Base-by-base conservation (phyloP, 2,113 vertebrate species). In the Pardalotus punctatus region DNA sequence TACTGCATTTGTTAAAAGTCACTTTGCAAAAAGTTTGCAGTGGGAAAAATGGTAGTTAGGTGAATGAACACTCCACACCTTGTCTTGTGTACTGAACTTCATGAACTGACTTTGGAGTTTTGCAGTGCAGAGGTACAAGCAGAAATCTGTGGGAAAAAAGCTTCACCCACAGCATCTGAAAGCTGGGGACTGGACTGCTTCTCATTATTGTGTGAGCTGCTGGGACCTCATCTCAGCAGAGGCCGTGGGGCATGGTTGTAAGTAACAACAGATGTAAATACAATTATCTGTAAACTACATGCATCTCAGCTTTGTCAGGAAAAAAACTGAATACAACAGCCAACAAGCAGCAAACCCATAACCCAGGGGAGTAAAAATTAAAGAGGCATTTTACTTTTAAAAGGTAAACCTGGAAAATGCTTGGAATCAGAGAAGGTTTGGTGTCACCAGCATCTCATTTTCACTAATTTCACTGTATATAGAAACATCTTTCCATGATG, bases 141-240 rank as follows among this genome's bases (percentile, higher is more conserved):
- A 65, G 5, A 70, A 62, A 54, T 36, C 12, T 62, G 15, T 19
- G 29, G 29, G 38, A 83, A 8, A 10, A 71, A 54, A 58, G 10
- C 6, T 76, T 71, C 1, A 3, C n/a, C 13, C 4, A 2, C 33
- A 47, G 9, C 0, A 0, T 13, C 3, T 70, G 42, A 71, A 77
- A 92, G 48, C 8, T 50, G 53, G 18, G 25, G 21, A 60, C 21
- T 91, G 27, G 23, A 60, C 23, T 93, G 43, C 35, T 88, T 79
- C 27, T 81, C 0, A 1, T 58, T 79, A 14, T 33, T 90, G 43
- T 31, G 36, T 60, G 40, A 62, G 57, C 23, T 76, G 23, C 62
- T 86, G 58, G n/a, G 28, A 83, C 17, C 33, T 88, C 25, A 48
- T 71, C 29, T 84, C 1, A 3, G 14, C 21, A 78, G n/a, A 79